A percentile compares a stretch with the other conserved stretches of the same genome.
These are phyloP conservation scores for Squalus acanthias DNA, from an alignment of 2,797 vertebrate genomes.

Conservation along the genomic window DNA sequence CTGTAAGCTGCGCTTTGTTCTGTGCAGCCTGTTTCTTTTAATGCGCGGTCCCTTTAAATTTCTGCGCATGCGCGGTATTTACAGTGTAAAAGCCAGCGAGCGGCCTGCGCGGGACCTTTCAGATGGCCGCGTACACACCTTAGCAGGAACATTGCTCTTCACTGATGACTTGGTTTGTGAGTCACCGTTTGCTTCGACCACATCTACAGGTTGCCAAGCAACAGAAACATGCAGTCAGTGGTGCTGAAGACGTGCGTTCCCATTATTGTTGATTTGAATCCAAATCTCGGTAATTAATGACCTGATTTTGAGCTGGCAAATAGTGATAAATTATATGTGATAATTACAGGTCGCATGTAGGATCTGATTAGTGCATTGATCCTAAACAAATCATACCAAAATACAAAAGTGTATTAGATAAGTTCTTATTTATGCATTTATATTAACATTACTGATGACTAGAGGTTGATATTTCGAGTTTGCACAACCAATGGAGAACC, in stretches of 20 bases:
- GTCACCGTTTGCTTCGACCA: neutral
- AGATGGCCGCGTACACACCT: no score
- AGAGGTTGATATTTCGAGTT: neutral
- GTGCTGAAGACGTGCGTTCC: neutral
- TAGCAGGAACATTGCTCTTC: neutral
- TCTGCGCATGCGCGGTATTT: no score
- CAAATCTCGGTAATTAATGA: neutral
- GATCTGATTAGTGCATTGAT: neutral
- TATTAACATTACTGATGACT: neutral
- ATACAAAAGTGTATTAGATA: neutral
- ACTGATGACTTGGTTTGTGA: neutral
- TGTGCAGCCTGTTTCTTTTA: no score
- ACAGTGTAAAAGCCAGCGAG: no score
- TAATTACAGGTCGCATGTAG: neutral
- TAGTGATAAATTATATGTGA: neutral
- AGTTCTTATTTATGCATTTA: neutral
- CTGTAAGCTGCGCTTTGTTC: no score
- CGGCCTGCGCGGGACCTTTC: no score
- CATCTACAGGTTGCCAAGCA: constrained; percentile 27
- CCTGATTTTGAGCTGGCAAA: neutral
- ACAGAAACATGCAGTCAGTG: neutral
- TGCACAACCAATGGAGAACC: neutral
- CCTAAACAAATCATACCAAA: neutral
- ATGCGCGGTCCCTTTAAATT: no score
- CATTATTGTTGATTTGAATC: neutral